Base-by-base conservation (phyloP, 64 coral and sea anemone species). In the Anthopleura sola region DNA sequence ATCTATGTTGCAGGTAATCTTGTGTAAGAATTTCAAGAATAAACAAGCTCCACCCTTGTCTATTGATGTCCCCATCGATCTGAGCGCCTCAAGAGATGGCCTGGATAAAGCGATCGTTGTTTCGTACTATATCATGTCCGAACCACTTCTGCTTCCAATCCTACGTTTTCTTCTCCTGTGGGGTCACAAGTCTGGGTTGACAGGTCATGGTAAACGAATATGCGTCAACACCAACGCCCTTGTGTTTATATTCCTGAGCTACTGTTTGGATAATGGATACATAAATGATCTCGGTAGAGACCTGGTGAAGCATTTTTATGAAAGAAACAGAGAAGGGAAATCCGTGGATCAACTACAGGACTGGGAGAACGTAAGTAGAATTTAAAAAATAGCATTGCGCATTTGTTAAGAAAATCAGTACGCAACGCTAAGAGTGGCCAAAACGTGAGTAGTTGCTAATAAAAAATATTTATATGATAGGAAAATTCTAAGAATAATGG, bases 91-190 rank as follows among this genome's bases (percentile, higher is more conserved):
- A 2, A 88, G 86, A 79, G 92, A 98, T 55, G 96, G 96, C 16
- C 81, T 98, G 7, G 86, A 91, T 23, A 98, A 98, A 85, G 86
- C 96, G 18, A 90, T 94, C 48, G 88, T 98, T 34, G 75, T 98
- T 69, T 68, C 71, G 1, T 88, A 46, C 49, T 98, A 94, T 55
- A 90, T 94, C 84, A 94, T 91, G 55, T 83, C 81, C 0, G 91
- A 94, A 57, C 92, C 92, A 90, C 78, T 55, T 44, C 90, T 98
- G 3, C 82, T 98, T 37, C 96, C 96, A 4, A 40, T 98, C 51
- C 75, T 98, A 23, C 93, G 92, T 81, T 76, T 98, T 23, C 83
- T 98, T 53, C 76, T 94, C 6, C 81, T 88, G 9, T 98, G 96
- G 96, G 93, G 89, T 69, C 86, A 94, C n/a, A 71, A 84, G 46